Percentiles rank a stretch among this genome's conserved stretches.
These are phyloP conservation scores for Spea bombifrons DNA, from an alignment of 2,113 vertebrate genomes.

Conservation along the genomic window DNA sequence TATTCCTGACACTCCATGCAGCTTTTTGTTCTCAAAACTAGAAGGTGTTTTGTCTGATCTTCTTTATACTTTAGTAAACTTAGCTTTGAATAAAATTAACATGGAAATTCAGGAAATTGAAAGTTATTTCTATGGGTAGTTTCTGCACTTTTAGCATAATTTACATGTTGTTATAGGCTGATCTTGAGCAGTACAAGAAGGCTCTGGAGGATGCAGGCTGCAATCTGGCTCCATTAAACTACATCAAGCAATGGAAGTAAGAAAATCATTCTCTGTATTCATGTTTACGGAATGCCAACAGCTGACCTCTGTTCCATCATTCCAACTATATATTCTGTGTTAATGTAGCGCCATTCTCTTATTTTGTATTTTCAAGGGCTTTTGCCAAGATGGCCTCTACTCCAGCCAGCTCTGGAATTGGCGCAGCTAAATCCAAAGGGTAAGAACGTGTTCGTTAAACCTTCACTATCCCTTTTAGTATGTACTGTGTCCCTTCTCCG, in stretches of 20 bases:
- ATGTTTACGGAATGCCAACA: too few relatives aligned
- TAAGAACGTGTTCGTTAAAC: slow-evolving; percentile 54
- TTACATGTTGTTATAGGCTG: slow-evolving; percentile 63
- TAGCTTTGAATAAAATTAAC: too few relatives aligned
- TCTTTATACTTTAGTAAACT: too few relatives aligned
- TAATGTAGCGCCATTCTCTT: neutral
- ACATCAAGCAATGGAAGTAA: slow-evolving; percentile 99
- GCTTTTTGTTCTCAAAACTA: too few relatives aligned
- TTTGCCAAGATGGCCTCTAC: slow-evolving; percentile 93
- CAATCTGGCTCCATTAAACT: slow-evolving; percentile 87
- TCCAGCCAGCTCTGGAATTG: slow-evolving; percentile 85
- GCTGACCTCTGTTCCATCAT: too few relatives aligned
- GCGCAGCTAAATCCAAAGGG: slow-evolving; percentile 89
- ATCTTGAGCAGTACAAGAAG: slow-evolving; percentile 94
- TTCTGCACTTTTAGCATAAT: too few relatives aligned
- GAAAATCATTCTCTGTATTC: slow-evolving; percentile 52
- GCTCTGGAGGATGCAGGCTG: slow-evolving; percentile 85
- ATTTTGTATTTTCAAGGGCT: slow-evolving; percentile 66
- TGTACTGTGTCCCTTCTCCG: too few relatives aligned
- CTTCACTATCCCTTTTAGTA: too few relatives aligned
- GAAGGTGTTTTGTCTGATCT: too few relatives aligned
- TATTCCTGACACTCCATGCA: too few relatives aligned
- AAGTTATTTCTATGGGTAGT: too few relatives aligned
- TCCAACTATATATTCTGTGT: neutral
- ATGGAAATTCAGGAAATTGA: too few relatives aligned